Base-by-base conservation (phyloP, 2,113 vertebrate genomes). In the Melospiza georgiana region DNA sequence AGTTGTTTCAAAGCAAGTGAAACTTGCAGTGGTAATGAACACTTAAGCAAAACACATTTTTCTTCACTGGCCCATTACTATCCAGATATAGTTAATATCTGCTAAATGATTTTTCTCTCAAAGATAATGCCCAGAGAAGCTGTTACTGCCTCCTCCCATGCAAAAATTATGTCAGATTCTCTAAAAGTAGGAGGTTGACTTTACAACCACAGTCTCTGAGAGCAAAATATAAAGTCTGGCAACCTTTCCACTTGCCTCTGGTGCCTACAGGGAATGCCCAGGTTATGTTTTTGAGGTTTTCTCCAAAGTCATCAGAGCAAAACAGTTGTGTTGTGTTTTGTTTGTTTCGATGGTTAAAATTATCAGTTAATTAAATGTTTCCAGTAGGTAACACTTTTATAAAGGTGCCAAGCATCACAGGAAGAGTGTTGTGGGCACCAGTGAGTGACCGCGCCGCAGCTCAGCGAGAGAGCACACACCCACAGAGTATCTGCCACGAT, bases 1-100 rank as follows among this genome's bases (percentile, higher is more conserved):
- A 96, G 96, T 95, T 96, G 87, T 93, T 94, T 69, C 89, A 93
- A 95, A 95, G 93, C 85, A 84, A 90, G 87, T 71, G 82, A 94
- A 88, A 95, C 82, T 95, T 55, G 82, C 67, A 52, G 23, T 67
- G 72, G 75, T 91, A 94, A 95, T 92, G 93, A 94, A 90, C 79
- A 30, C 90, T 97, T 94, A 74, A 94, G 67, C 51, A 95, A 97
- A 94, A 59, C 92, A 72, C 92, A 86, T 93, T 96, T 94, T 94
- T 96, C 90, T 95, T 95, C 57, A 3, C 79, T 59, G 90, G 75
- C 25, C 88, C 85, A 90, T 95, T 96, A 88, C 85, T 86, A 91
- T 61, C 72, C 57, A 84, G 85, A 94, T 87, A 78, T 43, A 63
- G 82, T 81, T 83, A 80, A 85, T 96, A 95, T 80, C 87, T 90